phyloP scores from a whole-genome alignment of 2,888 invertebrate genomes.

The Yponomeuta cagnagella region DNA sequence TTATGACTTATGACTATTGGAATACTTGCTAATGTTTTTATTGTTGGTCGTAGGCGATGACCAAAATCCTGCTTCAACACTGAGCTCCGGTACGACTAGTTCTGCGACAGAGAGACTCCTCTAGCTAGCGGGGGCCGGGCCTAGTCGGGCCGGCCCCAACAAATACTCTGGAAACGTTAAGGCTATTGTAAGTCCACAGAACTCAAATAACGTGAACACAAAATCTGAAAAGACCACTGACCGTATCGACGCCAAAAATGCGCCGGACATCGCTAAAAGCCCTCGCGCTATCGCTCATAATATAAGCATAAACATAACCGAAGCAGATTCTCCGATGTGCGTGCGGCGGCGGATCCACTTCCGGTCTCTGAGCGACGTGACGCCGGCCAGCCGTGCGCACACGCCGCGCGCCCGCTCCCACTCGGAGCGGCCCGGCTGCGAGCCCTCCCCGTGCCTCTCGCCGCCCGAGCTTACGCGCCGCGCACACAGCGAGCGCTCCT shows the following conservation, averaged over 20 bases:
- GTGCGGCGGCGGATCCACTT: constrained; percentile 61
- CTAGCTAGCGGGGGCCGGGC: constrained; percentile 83
- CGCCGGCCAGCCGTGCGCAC: constrained; percentile 53
- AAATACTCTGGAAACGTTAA: constrained; percentile 49
- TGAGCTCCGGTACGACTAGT: constrained; percentile 81
- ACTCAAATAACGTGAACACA: constrained; percentile 35
- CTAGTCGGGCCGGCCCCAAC: constrained; percentile 70
- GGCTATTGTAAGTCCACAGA: constrained; percentile 41
- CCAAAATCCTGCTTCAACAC: constrained; percentile 73
- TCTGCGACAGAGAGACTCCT: constrained; percentile 85
- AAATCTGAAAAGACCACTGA: constrained; percentile 35
- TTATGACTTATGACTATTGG: background rate
- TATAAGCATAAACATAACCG: constrained; percentile 65
- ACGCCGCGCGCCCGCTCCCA: constrained; percentile 57
- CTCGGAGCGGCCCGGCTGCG: constrained; percentile 53
- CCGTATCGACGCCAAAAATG: constrained; percentile 11
- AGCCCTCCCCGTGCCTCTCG: constrained; percentile 30
- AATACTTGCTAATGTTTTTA: background rate
- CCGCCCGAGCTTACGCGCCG: constrained; percentile 28
- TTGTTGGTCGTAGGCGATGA: constrained; percentile 53
- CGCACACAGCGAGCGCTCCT: constrained; percentile 50
- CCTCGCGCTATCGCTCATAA: constrained; percentile 39
- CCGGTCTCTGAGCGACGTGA: constrained; percentile 67
- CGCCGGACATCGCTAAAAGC: constrained; percentile 27
- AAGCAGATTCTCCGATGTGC: constrained; percentile 58